Evolutionary conservation across 2,113 vertebrate genomes (phyloP).

Genomic region (Anguilla japonica): DNA sequence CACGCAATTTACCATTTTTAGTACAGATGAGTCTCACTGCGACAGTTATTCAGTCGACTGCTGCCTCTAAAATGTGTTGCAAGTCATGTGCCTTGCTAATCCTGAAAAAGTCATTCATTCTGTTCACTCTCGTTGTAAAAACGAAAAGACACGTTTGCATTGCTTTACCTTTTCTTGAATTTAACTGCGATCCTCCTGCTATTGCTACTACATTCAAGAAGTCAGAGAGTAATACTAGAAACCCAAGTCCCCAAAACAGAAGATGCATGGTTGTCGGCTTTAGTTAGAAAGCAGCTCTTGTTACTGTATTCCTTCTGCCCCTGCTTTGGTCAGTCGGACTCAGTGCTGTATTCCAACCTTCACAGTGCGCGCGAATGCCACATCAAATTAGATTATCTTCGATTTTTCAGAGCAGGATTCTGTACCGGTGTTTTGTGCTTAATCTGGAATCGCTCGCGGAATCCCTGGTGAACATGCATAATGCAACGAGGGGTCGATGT

Average conservation of each 20-base stretch:
- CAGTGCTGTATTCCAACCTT: slow-evolving; percentile 40
- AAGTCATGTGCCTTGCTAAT: slow-evolving; percentile 50
- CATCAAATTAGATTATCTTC: slow-evolving; percentile 65
- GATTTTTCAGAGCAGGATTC: slow-evolving; percentile 56
- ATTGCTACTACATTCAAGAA: slow-evolving; percentile 71
- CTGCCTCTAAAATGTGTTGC: slow-evolving; percentile 40
- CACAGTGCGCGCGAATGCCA: slow-evolving; percentile 47
- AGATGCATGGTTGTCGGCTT: slow-evolving; percentile 90
- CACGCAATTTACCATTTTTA: background rate
- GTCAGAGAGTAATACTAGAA: slow-evolving; percentile 79
- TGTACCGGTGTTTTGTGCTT: slow-evolving; percentile 60
- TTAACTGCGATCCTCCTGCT: slow-evolving; percentile 72
- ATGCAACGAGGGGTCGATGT: slow-evolving; percentile 61
- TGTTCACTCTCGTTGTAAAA: slow-evolving; percentile 33
- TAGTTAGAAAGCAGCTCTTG: slow-evolving; percentile 62
- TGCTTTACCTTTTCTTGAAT: slow-evolving; percentile 82
- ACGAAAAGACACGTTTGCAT: slow-evolving; percentile 30
- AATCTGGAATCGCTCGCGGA: slow-evolving; percentile 64
- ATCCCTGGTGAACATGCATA: slow-evolving; percentile 69
- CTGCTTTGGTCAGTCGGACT: slow-evolving; percentile 40
- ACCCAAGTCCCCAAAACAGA: slow-evolving; percentile 85
- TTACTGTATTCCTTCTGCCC: slow-evolving; percentile 43
- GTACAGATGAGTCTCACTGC: background rate
- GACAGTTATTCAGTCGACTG: slow-evolving; percentile 20
- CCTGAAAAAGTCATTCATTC: slow-evolving; percentile 69